Conservation (phyloP, 2,888 invertebrate species). For the Ichneumoninae sp. region DNA sequence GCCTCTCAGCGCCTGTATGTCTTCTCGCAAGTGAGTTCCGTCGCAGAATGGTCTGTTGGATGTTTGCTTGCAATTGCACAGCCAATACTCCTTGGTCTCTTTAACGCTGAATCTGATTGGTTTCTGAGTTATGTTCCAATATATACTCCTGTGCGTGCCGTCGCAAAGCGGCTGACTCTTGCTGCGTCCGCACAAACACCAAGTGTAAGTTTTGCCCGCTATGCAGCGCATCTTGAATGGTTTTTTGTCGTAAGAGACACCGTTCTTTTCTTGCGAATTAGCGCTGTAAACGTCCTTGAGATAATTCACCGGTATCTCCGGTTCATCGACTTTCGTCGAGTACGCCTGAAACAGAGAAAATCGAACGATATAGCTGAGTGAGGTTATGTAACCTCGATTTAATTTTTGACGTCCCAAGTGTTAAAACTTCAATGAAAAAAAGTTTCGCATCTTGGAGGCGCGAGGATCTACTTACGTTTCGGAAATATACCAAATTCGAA, state of each 20-base stretch:
- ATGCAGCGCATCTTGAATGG: conserved; percentile 92
- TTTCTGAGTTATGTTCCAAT: conserved; percentile 90
- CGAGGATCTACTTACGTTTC: conserved; percentile 36
- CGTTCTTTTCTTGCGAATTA: conserved; percentile 88
- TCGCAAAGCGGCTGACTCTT: conserved; percentile 97
- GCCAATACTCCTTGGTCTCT: conserved; percentile 96
- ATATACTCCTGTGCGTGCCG: conserved; percentile 93
- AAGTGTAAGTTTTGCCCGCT: conserved; percentile 87
- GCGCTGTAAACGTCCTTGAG: conserved; percentile 87
- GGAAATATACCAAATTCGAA: conserved; percentile 11
- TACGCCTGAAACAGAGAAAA: conserved; percentile 46
- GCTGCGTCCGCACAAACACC: conserved; percentile 98
- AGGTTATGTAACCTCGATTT: conserved; percentile 5
- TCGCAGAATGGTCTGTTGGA: conserved; percentile 98
- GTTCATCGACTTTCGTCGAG: conserved; percentile 76
- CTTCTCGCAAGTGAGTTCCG: conserved; percentile 93
- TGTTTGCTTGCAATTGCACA: conserved; percentile 99
- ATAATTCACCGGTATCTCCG: conserved; percentile 89
- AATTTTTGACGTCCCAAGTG: not conserved
- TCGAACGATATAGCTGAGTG: not conserved
- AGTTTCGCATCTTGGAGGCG: not conserved
- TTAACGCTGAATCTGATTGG: conserved; percentile 94
- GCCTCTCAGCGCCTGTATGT: conserved; percentile 86
- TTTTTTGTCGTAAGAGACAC: conserved; percentile 93
- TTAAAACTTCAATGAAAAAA: not conserved